Evolutionary conservation across 2,888 invertebrate species (phyloP), one percentile per base, ranked within the genome.

Genomic region (Erebia ligea): DNA sequence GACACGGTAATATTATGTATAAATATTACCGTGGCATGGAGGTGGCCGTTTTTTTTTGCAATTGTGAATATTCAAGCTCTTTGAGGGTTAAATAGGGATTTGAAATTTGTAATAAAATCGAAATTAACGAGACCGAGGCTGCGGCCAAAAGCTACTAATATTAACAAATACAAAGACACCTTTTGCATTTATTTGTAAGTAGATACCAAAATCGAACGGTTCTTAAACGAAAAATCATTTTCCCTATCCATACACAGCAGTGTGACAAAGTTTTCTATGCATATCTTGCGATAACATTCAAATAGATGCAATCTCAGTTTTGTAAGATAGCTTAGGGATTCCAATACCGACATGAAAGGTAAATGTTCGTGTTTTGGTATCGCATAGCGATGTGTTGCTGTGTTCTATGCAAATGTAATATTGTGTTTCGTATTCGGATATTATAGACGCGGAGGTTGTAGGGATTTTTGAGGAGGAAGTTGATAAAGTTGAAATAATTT

Each of bases 381-480:
- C 66, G 69, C 67, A 68, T 50, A 34, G 67, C 61, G 50, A 57
- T 52, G 63, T 62, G 63, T 64, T 64, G 52, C 68, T 75, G 71
- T 76, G 77, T 79, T 72, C 67, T 75, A 79, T 79, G 78, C 74
- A 78, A 78, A 79, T 79, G 78, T 78, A 75, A 78, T 76, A 74
- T 75, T 75, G 73, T 78, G 76, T 75, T 72, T 72, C 62, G 72
- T 75, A 75, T 67, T 67, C 45, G 10, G 67, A 58, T 67, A 58
- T 57, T 58, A 15, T 62, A 62, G 61, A 1, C 61, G 45, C 13
- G 48, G 62, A 62, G 62, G 13, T 15, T 5, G 62, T 45, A 21
- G 21, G 13, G 8, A 45, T 19, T 15, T 61, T 61, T 2, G 4
- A 13, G 0, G 25, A 57, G 15, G 25, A 3, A 45, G 52, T 45